phyloP scores from a whole-genome alignment of 1,140 invertebrate species.

The Drosophila sucinea region DNA sequence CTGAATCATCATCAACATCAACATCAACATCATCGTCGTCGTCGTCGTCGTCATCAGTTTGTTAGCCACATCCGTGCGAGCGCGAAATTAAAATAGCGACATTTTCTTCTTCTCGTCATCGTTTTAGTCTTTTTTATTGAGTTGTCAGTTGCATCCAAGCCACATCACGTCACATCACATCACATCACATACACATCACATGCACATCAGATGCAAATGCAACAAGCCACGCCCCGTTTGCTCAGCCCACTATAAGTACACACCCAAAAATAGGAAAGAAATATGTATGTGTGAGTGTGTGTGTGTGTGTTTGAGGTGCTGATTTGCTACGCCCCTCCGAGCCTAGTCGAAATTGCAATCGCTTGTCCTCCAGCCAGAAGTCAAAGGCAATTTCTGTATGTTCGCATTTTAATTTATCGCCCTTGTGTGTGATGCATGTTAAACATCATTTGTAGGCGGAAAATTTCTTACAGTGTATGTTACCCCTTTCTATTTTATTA shows the following conservation, averaged over 20 bases:
- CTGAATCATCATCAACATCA: conserved; percentile 40
- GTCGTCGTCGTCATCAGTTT: conserved; percentile 28
- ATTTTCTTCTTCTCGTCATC: conserved; percentile 32
- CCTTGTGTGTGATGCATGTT: conserved; percentile 54
- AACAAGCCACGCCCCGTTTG: conserved; percentile 58
- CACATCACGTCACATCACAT: conserved; percentile 38
- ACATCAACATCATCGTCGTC: background rate
- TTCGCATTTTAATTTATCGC: conserved; percentile 54
- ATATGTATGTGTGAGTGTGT: background rate
- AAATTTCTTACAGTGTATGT: conserved; percentile 23
- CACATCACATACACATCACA: background rate
- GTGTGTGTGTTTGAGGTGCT: conserved; percentile 59
- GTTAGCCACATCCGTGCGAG: conserved; percentile 57
- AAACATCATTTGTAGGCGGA: conserved; percentile 53
- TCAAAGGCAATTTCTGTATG: conserved; percentile 45
- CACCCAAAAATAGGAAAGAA: conserved; percentile 58
- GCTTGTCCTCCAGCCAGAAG: conserved; percentile 22
- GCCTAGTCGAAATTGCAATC: conserved; percentile 8
- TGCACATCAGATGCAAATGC: conserved; percentile 34
- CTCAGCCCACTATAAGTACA: conserved; percentile 48
- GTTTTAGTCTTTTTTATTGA: conserved; percentile 52
- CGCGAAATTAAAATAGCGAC: conserved; percentile 72
- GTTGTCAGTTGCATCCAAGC: conserved; percentile 67
- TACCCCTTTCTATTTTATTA: background rate
- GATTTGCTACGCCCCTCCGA: conserved; percentile 66